These are phyloP conservation scores for Drosophila pectinifera DNA, from an alignment of 1,140 invertebrate genomes.

Conservation along the genomic window DNA sequence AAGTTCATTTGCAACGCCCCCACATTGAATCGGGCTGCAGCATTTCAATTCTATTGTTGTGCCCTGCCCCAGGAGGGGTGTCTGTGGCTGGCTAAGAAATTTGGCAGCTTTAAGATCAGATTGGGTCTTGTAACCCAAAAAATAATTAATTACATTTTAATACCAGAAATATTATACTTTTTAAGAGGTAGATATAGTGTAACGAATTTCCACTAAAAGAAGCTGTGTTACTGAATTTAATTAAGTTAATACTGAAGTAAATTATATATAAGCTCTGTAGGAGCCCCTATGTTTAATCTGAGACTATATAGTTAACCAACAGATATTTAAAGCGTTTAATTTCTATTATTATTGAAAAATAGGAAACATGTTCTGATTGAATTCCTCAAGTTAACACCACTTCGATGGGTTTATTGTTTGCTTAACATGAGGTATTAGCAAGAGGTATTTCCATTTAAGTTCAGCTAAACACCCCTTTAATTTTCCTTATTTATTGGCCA, in stretches of 20 bases:
- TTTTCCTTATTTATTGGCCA: too few relatives aligned
- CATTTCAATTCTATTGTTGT: slow-evolving; percentile 72
- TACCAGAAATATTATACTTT: too few relatives aligned
- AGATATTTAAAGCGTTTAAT: too few relatives aligned
- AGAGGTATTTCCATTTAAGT: background rate
- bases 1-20: slow-evolving; percentile 79
- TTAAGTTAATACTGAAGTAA: too few relatives aligned
- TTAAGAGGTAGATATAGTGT: background rate
- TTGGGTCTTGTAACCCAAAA: rapidly evolving
- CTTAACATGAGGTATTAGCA: background rate
- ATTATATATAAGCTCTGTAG: too few relatives aligned
- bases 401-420: background rate
- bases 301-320: too few relatives aligned
- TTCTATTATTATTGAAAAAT: too few relatives aligned
- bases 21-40: slow-evolving; percentile 41
- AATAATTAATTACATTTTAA: too few relatives aligned
- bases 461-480: background rate
- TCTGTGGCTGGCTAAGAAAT: background rate
- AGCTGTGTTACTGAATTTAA: too few relatives aligned
- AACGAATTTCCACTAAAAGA: background rate
- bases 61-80: slow-evolving; percentile 20
- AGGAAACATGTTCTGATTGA: too few relatives aligned
- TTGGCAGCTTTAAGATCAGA: background rate
- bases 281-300: too few relatives aligned
- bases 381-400: background rate